phyloP scores from a whole-genome alignment of 2,797 vertebrate species.

The Erpetoichthys calabaricus region DNA sequence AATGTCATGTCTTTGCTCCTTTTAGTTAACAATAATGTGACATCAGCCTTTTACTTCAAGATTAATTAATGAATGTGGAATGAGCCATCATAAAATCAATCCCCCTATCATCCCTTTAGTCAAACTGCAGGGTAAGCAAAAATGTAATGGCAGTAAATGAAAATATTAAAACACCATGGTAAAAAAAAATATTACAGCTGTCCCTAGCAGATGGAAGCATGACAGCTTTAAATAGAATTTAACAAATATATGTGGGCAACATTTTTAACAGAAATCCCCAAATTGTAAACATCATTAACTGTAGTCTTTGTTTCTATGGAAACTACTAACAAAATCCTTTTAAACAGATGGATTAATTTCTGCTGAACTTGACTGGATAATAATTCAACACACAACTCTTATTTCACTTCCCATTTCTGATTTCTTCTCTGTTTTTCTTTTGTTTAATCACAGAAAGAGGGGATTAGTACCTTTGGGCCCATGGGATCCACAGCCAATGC shows the following conservation, averaged over 20 bases:
- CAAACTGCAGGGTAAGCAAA: slow-evolving; percentile 18
- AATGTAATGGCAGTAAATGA: slow-evolving; percentile 13
- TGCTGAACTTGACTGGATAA: slow-evolving; percentile 39
- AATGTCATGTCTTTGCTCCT: slow-evolving; percentile 4
- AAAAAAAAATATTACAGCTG: slow-evolving; percentile 14
- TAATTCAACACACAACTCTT: slow-evolving; percentile 34
- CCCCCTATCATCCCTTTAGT: slow-evolving; percentile 17
- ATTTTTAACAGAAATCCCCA: slow-evolving; percentile 14
- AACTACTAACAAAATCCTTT: slow-evolving; percentile 35
- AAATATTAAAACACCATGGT: neutral
- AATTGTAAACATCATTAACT: slow-evolving; percentile 24
- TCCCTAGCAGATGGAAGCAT: slow-evolving; percentile 12
- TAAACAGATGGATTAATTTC: slow-evolving; percentile 36
- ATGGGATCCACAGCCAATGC: slow-evolving; percentile 23
- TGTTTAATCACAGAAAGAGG: slow-evolving; percentile 35
- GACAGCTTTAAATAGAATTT: slow-evolving; percentile 20
- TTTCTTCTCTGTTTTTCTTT: slow-evolving; percentile 27
- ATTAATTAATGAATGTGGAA: slow-evolving; percentile 18
- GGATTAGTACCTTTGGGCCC: slow-evolving; percentile 35
- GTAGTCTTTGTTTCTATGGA: slow-evolving; percentile 33
- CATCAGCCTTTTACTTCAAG: slow-evolving; percentile 14
- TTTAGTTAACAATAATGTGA: slow-evolving; percentile 14
- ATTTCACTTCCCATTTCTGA: slow-evolving; percentile 27
- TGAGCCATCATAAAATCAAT: slow-evolving; percentile 21
- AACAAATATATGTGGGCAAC: slow-evolving; percentile 2